Percentiles rank a stretch among this genome's conserved stretches.
phyloP scores from a whole-genome alignment of 2,113 vertebrate genomes.

The Prionailurus bengalensis region DNA sequence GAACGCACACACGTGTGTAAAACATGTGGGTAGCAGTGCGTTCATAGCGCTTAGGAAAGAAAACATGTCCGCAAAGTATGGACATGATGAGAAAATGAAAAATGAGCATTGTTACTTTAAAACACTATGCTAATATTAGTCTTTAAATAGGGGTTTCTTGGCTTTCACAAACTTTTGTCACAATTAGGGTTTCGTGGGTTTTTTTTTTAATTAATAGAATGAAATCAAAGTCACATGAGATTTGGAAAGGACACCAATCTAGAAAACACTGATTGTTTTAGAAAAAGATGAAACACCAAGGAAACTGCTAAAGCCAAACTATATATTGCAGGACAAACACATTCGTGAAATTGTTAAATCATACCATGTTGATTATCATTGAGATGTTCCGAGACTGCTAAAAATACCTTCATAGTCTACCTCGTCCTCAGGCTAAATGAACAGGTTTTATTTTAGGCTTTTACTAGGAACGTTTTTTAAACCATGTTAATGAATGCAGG shows the following conservation, averaged over 20 bases:
- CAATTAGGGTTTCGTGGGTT: not conserved
- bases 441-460: conserved; percentile 7
- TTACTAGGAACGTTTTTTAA: conserved; percentile 9
- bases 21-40: not conserved
- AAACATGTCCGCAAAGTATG: not conserved
- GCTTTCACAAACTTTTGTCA: conserved; percentile 25
- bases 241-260: not conserved
- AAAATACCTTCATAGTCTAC: conserved; percentile 10
- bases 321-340: not conserved
- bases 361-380: not conserved
- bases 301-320: conserved; percentile 16
- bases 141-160: not conserved
- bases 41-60: not conserved
- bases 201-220: conserved; percentile 36
- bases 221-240: conserved; percentile 35
- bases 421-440: not conserved
- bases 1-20: not conserved
- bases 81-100: conserved; percentile 14
- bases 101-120: not conserved
- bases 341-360: conserved; percentile 16
- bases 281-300: not conserved
- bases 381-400: not conserved
- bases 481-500: not conserved
- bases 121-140: not conserved
- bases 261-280: conserved; percentile 28